phyloP scores from a whole-genome alignment of 2,797 vertebrate genomes.

The Enteromius trimaculatus region DNA sequence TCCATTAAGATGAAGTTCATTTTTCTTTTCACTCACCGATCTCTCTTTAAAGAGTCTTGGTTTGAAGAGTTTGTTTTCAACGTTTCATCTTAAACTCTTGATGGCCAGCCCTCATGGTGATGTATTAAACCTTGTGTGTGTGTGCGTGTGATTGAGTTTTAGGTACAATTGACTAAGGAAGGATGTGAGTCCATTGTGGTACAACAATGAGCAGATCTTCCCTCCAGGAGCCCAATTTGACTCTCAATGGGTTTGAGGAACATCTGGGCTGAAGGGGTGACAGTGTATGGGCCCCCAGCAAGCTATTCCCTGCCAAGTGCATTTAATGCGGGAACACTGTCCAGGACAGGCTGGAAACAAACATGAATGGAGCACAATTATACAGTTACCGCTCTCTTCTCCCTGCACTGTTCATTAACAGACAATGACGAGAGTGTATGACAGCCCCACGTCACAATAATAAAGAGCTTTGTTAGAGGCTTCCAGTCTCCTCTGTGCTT shows the following conservation, averaged over 20 bases:
- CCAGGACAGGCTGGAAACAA: constrained; percentile 34
- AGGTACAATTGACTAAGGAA: constrained; percentile 65
- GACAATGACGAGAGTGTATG: constrained; percentile 33
- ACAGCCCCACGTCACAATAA: constrained; percentile 27
- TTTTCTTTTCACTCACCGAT: neutral
- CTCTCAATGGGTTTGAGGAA: constrained; percentile 77
- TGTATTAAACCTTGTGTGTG: constrained; percentile 12
- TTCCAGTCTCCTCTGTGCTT: constrained; percentile 16
- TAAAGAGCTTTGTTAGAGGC: constrained; percentile 37
- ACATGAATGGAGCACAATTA: constrained; percentile 42
- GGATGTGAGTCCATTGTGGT: constrained; percentile 75
- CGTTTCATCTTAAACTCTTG: neutral
- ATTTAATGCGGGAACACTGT: constrained; percentile 44
- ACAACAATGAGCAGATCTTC: constrained; percentile 78
- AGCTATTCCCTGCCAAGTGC: constrained; percentile 41
- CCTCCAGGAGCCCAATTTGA: constrained; percentile 74
- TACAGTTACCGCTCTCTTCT: constrained; percentile 27
- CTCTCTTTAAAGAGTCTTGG: neutral
- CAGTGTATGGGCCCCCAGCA: constrained; percentile 40
- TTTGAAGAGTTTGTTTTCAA: neutral
- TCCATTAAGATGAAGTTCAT: neutral
- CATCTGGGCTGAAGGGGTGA: constrained; percentile 75
- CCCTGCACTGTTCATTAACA: constrained; percentile 24
- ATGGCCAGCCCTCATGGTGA: neutral
- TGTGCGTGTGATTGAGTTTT: constrained; percentile 34